A percentile compares a stretch with the other conserved stretches of the same genome.
phyloP scores from a whole-genome alignment of 1,140 invertebrate genomes.

The Drosophila triauraria region DNA sequence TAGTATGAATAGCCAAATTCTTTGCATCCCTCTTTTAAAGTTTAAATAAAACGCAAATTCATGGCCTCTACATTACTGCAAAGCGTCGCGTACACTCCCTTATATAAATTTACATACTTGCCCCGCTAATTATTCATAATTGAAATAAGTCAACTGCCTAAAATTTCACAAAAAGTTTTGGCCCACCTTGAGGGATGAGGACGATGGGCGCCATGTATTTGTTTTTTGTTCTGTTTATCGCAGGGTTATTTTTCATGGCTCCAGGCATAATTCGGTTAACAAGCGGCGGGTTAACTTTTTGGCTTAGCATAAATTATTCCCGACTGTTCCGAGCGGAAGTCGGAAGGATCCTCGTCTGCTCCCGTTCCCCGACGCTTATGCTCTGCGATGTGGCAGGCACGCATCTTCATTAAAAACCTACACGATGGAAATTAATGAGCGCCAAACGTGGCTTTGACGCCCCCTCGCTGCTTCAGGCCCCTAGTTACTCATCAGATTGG shows the following conservation, averaged over 20 bases:
- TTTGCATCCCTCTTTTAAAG: background rate
- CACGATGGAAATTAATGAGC: slow-evolving; percentile 77
- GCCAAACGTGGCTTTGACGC: slow-evolving; percentile 56
- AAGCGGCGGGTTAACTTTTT: slow-evolving; percentile 69
- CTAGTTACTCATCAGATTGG: slow-evolving; percentile 49
- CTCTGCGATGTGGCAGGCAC: slow-evolving; percentile 43
- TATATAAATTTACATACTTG: slow-evolving; percentile 26
- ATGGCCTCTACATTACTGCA: slow-evolving; percentile 3
- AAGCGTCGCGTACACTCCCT: background rate
- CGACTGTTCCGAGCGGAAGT: slow-evolving; percentile 28
- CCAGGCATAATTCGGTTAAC: slow-evolving; percentile 59
- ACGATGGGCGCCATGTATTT: slow-evolving; percentile 10
- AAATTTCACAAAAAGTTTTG: slow-evolving; percentile 37
- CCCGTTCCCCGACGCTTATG: background rate
- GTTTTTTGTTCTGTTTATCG: slow-evolving; percentile 9
- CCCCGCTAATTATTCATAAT: slow-evolving; percentile 61
- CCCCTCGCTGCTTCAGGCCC: background rate
- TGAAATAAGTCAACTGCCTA: slow-evolving; percentile 64
- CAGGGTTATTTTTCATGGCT: slow-evolving; percentile 36
- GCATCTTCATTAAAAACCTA: slow-evolving; percentile 79
- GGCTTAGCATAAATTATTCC: slow-evolving; percentile 77
- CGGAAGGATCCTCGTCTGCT: background rate
- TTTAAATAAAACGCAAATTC: background rate
- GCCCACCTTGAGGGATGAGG: slow-evolving; percentile 27
- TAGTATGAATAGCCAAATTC: background rate